Evolutionary conservation across 2,797 vertebrate species (phyloP).

Genomic region (Chloroceryle inda): DNA sequence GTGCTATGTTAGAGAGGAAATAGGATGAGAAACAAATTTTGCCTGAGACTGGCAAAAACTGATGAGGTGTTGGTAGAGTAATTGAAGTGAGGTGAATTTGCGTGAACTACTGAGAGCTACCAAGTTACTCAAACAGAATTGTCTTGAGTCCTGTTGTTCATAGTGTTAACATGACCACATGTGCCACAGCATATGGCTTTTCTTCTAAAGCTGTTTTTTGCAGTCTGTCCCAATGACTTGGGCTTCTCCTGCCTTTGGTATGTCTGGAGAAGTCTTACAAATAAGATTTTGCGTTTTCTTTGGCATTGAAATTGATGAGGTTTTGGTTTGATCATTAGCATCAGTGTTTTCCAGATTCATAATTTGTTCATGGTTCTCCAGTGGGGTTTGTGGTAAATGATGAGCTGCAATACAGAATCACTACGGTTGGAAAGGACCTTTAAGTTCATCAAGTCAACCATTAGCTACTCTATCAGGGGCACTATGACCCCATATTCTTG

Average conservation of each 20-base stretch:
- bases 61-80: not conserved
- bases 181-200: fast-evolving
- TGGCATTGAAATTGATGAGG: not conserved
- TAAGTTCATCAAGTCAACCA: no score
- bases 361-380: not conserved
- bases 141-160: not conserved
- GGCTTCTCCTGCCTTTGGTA: not conserved
- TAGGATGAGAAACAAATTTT: not conserved
- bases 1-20: not conserved
- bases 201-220: not conserved
- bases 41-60: not conserved
- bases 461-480: no score
- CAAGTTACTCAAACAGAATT: not conserved
- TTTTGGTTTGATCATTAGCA: not conserved
- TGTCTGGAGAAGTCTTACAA: not conserved
- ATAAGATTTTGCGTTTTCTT: not conserved
- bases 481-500: no score
- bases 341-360: not conserved
- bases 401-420: no score
- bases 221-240: fast-evolving
- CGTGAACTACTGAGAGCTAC: fast-evolving
- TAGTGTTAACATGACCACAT: not conserved
- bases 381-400: not conserved
- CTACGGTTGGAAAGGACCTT: no score
- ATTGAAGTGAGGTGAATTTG: not conserved